Evolutionary conservation across 2,797 vertebrate genomes (phyloP).

Genomic region (Acanthurus leucopareius): DNA sequence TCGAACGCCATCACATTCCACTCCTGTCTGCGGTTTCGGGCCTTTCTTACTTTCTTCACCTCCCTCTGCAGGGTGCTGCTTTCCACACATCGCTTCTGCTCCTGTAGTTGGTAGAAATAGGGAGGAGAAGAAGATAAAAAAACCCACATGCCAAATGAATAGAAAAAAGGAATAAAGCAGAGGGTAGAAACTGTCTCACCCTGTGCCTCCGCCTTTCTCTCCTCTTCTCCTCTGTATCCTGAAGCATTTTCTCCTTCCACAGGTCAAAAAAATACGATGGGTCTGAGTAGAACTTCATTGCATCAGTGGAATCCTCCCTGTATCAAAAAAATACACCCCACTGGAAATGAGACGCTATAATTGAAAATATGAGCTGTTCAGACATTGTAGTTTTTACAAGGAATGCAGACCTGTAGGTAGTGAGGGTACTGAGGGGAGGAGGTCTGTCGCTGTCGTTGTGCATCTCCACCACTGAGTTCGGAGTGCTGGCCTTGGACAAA

Average conservation of each 20-base stretch:
- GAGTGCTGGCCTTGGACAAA: slow-evolving; percentile 88
- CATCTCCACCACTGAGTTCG: slow-evolving; percentile 89
- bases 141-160: not conserved
- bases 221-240: slow-evolving; percentile 93
- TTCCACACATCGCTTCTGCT: slow-evolving; percentile 89
- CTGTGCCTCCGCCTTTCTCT: slow-evolving; percentile 91
- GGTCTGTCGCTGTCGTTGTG: slow-evolving; percentile 89
- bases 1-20: slow-evolving; percentile 96
- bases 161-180: not conserved
- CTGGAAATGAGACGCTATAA: not conserved
- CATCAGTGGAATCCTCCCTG: slow-evolving; percentile 92
- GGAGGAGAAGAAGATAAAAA: not conserved
- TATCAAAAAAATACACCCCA: not conserved
- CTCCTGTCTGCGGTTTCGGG: slow-evolving; percentile 90
- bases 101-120: slow-evolving; percentile 66
- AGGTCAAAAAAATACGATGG: slow-evolving; percentile 95
- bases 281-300: slow-evolving; percentile 93
- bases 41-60: slow-evolving; percentile 93
- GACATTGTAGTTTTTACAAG: not conserved
- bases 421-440: slow-evolving; percentile 89
- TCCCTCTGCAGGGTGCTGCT: slow-evolving; percentile 88
- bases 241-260: slow-evolving; percentile 96
- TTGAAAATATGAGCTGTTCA: not conserved
- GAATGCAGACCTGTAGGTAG: slow-evolving; percentile 87
- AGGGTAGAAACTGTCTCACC: slow-evolving; percentile 69